Evolutionary conservation across 2,797 vertebrate species (phyloP).

Genomic region (Pseudocheirus occidentalis): DNA sequence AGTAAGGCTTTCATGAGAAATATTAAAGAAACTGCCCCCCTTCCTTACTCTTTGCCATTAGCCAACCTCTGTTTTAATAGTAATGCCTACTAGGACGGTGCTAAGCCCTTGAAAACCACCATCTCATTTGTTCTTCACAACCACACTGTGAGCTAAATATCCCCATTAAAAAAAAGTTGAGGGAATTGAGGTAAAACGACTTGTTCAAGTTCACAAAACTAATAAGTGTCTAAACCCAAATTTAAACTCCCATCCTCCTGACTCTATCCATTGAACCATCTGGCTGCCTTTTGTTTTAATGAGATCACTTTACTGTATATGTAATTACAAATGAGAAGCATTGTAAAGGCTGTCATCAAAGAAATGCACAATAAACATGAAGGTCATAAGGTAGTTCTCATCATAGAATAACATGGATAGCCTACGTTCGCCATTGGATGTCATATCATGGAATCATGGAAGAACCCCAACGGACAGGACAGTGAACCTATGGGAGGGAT

Average conservation of each 20-base stretch:
- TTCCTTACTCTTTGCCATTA: not conserved
- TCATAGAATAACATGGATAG: not conserved
- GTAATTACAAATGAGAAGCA: not conserved
- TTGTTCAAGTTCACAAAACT: too few relatives aligned
- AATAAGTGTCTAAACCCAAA: too few relatives aligned
- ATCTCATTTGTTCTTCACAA: too few relatives aligned
- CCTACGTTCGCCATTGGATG: not conserved
- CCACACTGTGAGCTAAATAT: too few relatives aligned
- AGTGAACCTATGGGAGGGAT: not conserved
- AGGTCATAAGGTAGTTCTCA: not conserved
- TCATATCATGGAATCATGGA: not conserved
- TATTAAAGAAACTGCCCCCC: not conserved
- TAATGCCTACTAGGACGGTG: not conserved
- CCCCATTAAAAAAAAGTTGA: too few relatives aligned
- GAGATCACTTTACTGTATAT: too few relatives aligned
- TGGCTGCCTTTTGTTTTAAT: too few relatives aligned
- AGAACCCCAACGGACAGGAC: not conserved
- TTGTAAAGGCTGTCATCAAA: not conserved
- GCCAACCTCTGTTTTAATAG: slow-evolving; percentile 9
- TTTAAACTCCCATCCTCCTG: too few relatives aligned
- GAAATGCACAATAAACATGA: not conserved
- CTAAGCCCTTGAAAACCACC: not conserved
- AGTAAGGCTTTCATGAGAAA: slow-evolving; percentile 2
- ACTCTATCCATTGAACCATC: too few relatives aligned
- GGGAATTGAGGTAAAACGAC: too few relatives aligned